Conservation (phyloP, 2,797 vertebrate species). For the Hydrocynus forskahlii region DNA sequence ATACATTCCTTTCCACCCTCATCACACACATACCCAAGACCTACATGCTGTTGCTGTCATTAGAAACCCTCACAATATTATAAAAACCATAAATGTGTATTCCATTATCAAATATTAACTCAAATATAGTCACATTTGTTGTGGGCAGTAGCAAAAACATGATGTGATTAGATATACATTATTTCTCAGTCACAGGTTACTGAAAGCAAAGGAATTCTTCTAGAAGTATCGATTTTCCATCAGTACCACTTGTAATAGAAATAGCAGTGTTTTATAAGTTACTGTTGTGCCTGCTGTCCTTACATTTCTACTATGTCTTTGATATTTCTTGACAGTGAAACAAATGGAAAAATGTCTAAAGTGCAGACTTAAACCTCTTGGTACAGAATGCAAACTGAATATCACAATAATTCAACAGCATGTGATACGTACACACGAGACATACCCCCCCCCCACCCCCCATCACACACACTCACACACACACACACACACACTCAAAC, state of each 20-base stretch:
- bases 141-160: too few relatives aligned
- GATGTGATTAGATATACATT: too few relatives aligned
- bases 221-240: too few relatives aligned
- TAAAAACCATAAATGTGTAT: too few relatives aligned
- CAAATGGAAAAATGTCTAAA: neutral
- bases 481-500: conserved; percentile 28
- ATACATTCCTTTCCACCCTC: conserved; percentile 1
- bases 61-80: neutral
- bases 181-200: too few relatives aligned
- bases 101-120: too few relatives aligned
- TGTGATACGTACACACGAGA: conserved; percentile 25
- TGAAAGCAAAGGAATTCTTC: too few relatives aligned
- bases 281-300: neutral
- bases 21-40: neutral
- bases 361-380: too few relatives aligned
- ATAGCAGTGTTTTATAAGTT: neutral
- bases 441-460: too few relatives aligned
- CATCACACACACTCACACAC: conserved; percentile 19
- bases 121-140: too few relatives aligned
- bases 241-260: too few relatives aligned
- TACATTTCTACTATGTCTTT: neutral
- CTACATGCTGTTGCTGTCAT: neutral
- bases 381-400: neutral
- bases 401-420: neutral
- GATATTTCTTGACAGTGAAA: neutral